Evolutionary conservation across 2,113 vertebrate species (phyloP).

Genomic region (Petromus typicus): DNA sequence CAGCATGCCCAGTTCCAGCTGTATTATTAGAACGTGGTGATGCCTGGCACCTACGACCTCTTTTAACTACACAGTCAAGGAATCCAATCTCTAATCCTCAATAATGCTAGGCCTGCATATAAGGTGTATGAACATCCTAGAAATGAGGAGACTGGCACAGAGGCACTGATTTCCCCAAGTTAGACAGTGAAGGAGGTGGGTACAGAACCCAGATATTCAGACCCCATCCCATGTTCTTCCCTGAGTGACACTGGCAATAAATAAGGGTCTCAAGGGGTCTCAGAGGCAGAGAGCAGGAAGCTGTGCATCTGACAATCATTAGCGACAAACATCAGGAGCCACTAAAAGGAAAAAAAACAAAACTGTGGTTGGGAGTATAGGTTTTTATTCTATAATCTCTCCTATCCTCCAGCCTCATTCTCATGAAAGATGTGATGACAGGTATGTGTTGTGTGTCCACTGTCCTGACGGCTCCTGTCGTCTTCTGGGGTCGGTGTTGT

Average conservation of each 20-base stretch:
- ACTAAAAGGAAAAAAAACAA: neutral
- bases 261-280: fast-evolving
- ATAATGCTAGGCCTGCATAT: neutral
- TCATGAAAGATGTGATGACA: neutral
- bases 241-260: neutral
- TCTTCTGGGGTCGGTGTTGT: neutral
- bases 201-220: neutral
- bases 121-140: neutral
- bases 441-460: neutral
- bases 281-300: neutral
- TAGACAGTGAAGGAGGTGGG: neutral
- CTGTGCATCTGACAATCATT: neutral
- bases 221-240: neutral
- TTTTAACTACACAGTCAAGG: neutral
- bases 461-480: neutral
- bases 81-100: neutral
- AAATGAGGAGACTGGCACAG: neutral
- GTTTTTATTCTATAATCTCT: neutral
- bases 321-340: neutral
- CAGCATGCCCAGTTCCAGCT: neutral
- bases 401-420: neutral
- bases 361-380: neutral
- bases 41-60: too few species aligned
- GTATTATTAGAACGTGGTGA: neutral
- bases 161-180: neutral